phyloP scores from a whole-genome alignment of 2,113 vertebrate species.

The Cebidichthys violaceus region DNA sequence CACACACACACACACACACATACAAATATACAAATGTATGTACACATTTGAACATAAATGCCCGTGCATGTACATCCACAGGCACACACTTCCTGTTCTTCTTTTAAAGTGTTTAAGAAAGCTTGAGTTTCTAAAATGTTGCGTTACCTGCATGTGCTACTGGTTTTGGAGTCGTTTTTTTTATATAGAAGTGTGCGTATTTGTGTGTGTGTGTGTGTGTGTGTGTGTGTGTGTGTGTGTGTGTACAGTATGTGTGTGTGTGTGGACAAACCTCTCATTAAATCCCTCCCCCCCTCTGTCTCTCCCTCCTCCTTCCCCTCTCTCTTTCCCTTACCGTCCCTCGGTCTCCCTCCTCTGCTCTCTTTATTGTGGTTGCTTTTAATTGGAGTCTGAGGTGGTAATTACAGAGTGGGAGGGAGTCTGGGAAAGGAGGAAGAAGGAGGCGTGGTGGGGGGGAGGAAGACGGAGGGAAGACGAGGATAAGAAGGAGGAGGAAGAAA shows the following conservation, averaged over 20 bases:
- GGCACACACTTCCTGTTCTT: background rate
- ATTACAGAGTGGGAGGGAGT: constrained; percentile 73
- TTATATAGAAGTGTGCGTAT: background rate
- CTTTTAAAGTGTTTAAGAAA: background rate
- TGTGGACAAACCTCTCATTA: constrained; percentile 68
- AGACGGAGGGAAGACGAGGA: constrained; percentile 9
- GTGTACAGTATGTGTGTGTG: constrained; percentile 30
- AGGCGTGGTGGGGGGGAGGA: constrained; percentile 1
- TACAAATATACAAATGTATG: background rate
- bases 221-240: constrained; percentile 17
- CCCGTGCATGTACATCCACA: background rate
- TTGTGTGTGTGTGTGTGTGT: background rate
- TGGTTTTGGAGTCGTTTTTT: constrained; percentile 1
- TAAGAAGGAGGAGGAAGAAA: constrained; percentile 19
- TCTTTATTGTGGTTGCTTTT: constrained; percentile 78
- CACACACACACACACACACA: background rate
- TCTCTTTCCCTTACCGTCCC: constrained; percentile 42
- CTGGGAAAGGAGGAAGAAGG: constrained; percentile 37
- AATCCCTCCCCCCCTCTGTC: constrained; percentile 23
- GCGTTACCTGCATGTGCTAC: background rate
- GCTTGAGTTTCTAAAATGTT: background rate
- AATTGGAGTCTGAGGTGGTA: constrained; percentile 84
- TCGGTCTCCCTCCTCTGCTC: constrained; percentile 52
- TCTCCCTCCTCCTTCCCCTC: constrained; percentile 1
- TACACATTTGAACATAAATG: background rate